These are phyloP conservation scores for Platynereis dumerilii DNA, from an alignment of 2,888 invertebrate genomes.

Conservation along the genomic window DNA sequence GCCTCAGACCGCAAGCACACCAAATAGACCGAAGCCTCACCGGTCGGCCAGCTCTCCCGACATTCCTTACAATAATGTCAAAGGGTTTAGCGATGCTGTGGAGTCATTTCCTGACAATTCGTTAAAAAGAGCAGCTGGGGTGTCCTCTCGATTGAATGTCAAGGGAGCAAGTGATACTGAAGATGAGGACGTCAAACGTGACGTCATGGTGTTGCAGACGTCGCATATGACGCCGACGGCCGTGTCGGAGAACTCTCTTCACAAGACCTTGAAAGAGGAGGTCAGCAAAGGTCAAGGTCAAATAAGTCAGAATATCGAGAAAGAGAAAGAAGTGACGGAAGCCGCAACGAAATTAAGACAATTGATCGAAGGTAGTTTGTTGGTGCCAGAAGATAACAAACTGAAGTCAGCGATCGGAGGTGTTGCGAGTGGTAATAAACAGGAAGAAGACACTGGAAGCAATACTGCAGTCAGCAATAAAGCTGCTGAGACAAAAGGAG, in stretches of 20 bases:
- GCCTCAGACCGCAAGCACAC: neutral
- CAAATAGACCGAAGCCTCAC: neutral
- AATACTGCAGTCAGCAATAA: no score
- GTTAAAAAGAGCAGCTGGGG: neutral
- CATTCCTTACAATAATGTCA: neutral
- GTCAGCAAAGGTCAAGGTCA: neutral
- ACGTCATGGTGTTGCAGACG: neutral
- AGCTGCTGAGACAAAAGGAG: no score
- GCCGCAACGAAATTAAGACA: neutral
- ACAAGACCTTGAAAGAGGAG: neutral
- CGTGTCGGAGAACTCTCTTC: neutral
- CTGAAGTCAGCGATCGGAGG: no score
- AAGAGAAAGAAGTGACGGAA: conserved; percentile 6
- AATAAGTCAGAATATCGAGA: neutral
- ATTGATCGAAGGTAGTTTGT: neutral
- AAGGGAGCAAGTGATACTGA: neutral
- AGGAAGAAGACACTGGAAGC: no score
- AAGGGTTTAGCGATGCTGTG: neutral
- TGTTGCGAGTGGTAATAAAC: no score
- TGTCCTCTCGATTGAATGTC: neutral
- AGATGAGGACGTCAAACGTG: neutral
- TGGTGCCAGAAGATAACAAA: no score
- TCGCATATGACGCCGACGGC: neutral
- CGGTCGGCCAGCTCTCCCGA: neutral
- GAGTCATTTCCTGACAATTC: neutral